Base-by-base conservation (phyloP, 1,140 invertebrate species). In the Pseudomyrmex gracilis region DNA sequence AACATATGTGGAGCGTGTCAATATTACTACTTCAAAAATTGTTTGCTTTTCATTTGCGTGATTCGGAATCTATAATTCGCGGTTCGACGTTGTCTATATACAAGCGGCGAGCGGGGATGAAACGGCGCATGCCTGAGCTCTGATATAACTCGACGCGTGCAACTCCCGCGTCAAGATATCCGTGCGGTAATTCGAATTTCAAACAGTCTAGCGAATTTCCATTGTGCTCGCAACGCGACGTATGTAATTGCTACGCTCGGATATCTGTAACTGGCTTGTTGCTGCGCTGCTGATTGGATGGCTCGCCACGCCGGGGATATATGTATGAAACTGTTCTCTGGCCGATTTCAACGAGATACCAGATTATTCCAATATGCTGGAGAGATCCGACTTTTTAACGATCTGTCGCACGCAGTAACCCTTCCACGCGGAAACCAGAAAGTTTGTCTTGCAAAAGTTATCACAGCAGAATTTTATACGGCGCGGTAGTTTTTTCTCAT, bases 201-300 rank as follows among this genome's bases (percentile, higher is more conserved):
- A 92, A 93, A 93, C 92, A 92, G 92, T 93, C 92, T 92, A 90
- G 91, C 91, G 91, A 91, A 92, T 92, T 91, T 92, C 91, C 91
- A 93, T 93, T 93, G 92, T 92, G 80, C 84, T 86, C 83, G 89
- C 82, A 91, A 84, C 90, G 88, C 88, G 83, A 88, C 70, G 86
- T 89, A 92, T 92, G 90, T 93, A 93, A 92, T 93, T 93, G 91
- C 90, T 90, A 90, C 87, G 89, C 86, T 89, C 84, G 85, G 88
- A 74, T 91, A 87, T 91, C 90, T 91, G 90, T 90, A 90, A 92
- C 91, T 89, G 88, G 91, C 89, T 92, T 88, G 90, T 89, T 92
- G 90, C 91, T 66, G 87, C 86, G 83, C 84, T 70, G 87, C 86
- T 91, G 90, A 91, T 91, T 92, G 90, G 84, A 87, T 70, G 73